These are phyloP conservation scores for Temnothorax curvispinosus DNA, from an alignment of 1,140 invertebrate genomes.

Conservation along the genomic window DNA sequence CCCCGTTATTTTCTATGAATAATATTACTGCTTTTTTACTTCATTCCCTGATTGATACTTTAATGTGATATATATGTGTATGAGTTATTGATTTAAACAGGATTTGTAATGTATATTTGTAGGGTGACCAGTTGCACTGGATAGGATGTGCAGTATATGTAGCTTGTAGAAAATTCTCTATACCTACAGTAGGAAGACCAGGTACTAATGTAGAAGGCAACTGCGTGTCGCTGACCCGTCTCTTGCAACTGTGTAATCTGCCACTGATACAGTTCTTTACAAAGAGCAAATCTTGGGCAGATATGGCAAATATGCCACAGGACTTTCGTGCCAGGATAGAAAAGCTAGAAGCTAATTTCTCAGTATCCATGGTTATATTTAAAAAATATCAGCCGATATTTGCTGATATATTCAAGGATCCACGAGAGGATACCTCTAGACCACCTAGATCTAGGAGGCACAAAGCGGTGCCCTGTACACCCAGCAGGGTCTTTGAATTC, in stretches of 20 bases:
- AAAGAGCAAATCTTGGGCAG: constrained; percentile 98
- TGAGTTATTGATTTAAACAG: neutral
- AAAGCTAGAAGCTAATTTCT: constrained; percentile 95
- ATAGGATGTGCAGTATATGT: constrained; percentile 97
- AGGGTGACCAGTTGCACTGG: constrained; percentile 98
- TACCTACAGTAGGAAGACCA: constrained; percentile 92
- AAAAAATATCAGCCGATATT: constrained; percentile 97
- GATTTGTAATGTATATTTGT: constrained; percentile 72
- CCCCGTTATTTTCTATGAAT: neutral
- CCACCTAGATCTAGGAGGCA: constrained; percentile 88
- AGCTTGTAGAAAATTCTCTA: constrained; percentile 92
- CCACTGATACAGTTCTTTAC: constrained; percentile 97
- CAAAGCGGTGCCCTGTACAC: constrained; percentile 91
- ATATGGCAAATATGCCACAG: constrained; percentile 95
- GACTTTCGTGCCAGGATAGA: constrained; percentile 95
- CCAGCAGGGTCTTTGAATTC: constrained; percentile 95
- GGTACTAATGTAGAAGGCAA: constrained; percentile 93
- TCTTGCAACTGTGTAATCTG: constrained; percentile 95
- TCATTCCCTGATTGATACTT: neutral
- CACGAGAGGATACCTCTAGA: constrained; percentile 87
- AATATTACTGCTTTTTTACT: neutral
- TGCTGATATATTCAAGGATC: constrained; percentile 91
- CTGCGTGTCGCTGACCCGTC: constrained; percentile 95
- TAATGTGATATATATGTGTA: neutral
- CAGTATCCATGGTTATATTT: constrained; percentile 97